Conservation (phyloP, 2,113 vertebrate species). For the Furnarius figulus region DNA sequence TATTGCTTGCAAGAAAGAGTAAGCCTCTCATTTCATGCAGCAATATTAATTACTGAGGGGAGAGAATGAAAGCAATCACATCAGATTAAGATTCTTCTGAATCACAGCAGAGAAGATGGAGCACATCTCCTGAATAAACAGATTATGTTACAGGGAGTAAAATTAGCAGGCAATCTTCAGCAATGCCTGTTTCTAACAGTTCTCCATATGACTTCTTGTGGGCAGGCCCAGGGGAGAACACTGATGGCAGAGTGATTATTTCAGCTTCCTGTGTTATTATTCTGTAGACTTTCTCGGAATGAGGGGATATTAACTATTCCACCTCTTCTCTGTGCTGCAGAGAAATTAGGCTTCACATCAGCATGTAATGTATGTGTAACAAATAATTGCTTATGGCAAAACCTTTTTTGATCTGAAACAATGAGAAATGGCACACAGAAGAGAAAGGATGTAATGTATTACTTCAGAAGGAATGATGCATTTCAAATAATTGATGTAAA, state of each 20-base stretch:
- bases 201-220: constrained; percentile 36
- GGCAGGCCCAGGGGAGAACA: constrained; percentile 40
- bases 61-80: constrained; percentile 43
- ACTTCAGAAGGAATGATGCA: not conserved
- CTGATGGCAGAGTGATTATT: constrained; percentile 60
- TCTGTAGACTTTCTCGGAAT: not conserved
- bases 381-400: constrained; percentile 44
- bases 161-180: constrained; percentile 17
- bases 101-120: constrained; percentile 44
- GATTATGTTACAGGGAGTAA: not conserved
- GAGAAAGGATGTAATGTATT: not conserved
- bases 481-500: not conserved
- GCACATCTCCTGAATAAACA: constrained; percentile 38
- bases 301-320: not conserved
- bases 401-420: constrained; percentile 5
- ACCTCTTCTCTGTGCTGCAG: not conserved
- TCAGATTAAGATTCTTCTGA: constrained; percentile 52
- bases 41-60: constrained; percentile 60
- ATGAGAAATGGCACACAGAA: not conserved
- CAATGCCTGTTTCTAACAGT: not conserved
- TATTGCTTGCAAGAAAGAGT: constrained; percentile 56
- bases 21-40: constrained; percentile 23
- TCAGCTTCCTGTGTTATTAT: not conserved
- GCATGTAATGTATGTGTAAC: not conserved
- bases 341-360: not conserved